Percentiles rank a stretch among this genome's conserved stretches.
Conservation (phyloP, 2,113 vertebrate genomes). For the Ascaphus truei region DNA sequence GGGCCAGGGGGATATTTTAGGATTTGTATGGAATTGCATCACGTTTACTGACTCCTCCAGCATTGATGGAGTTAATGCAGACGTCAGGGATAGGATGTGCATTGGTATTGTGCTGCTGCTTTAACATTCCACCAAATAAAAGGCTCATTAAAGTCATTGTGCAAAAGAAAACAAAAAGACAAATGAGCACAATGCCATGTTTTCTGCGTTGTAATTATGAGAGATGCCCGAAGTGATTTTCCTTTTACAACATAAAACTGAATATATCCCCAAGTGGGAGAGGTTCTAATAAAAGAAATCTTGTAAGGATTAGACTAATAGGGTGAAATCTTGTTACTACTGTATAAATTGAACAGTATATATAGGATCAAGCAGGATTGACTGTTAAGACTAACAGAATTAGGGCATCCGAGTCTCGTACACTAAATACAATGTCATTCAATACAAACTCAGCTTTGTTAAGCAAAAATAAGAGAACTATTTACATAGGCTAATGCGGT, state of each 20-base stretch:
- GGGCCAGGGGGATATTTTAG: no score
- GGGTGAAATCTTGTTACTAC: background rate
- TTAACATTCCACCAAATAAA: no score
- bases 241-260: background rate
- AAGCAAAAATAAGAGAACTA: background rate
- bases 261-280: background rate
- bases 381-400: background rate
- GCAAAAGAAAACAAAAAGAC: no score
- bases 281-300: constrained; percentile 7
- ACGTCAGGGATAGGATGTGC: no score
- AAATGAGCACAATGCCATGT: no score
- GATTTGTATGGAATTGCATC: no score
- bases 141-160: no score
- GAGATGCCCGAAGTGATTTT: background rate
- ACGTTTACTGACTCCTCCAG: no score
- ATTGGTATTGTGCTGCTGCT: no score
- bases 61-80: no score
- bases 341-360: background rate
- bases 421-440: background rate
- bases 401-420: background rate
- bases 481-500: constrained; percentile 37
- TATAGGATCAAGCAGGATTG: background rate
- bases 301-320: background rate
- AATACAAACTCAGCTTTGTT: background rate
- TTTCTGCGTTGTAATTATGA: no score